These are phyloP conservation scores for Atrina japonica DNA, from an alignment of 2,888 invertebrate species.

Conservation along the genomic window DNA sequence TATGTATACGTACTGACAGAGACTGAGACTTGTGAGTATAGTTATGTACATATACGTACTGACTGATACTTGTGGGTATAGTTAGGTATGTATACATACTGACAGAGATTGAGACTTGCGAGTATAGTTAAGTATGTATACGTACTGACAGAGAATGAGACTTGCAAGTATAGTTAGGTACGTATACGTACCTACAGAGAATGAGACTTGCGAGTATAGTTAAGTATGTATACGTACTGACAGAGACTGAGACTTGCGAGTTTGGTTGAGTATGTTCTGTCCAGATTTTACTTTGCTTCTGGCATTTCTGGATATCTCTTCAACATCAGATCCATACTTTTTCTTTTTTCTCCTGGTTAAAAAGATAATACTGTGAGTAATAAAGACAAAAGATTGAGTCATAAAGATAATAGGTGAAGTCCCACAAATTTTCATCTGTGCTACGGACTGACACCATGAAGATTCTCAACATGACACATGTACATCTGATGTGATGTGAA, in stretches of 20 bases:
- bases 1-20: constrained; percentile 54
- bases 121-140: background rate
- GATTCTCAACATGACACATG: too few species aligned
- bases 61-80: too few species aligned
- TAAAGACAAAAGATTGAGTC: too few species aligned
- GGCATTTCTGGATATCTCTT: constrained; percentile 56
- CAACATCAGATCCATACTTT: constrained; percentile 62
- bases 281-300: constrained; percentile 73
- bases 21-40: constrained; percentile 56
- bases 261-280: constrained; percentile 57
- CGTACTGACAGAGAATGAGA: constrained; percentile 58
- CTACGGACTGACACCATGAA: too few species aligned
- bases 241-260: constrained; percentile 55
- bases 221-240: constrained; percentile 45
- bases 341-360: constrained; percentile 68
- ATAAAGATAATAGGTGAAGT: too few species aligned
- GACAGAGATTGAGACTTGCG: too few species aligned
- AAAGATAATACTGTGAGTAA: too few species aligned
- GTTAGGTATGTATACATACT: too few species aligned
- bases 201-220: too few species aligned
- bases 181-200: too few species aligned
- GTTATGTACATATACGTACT: constrained; percentile 59
- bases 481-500: too few species aligned
- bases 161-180: background rate
- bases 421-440: too few species aligned